Percentiles rank a stretch among this genome's conserved stretches.
These are phyloP conservation scores for Oxyteleia sp. DNA, from an alignment of 2,888 invertebrate genomes.

Conservation along the genomic window DNA sequence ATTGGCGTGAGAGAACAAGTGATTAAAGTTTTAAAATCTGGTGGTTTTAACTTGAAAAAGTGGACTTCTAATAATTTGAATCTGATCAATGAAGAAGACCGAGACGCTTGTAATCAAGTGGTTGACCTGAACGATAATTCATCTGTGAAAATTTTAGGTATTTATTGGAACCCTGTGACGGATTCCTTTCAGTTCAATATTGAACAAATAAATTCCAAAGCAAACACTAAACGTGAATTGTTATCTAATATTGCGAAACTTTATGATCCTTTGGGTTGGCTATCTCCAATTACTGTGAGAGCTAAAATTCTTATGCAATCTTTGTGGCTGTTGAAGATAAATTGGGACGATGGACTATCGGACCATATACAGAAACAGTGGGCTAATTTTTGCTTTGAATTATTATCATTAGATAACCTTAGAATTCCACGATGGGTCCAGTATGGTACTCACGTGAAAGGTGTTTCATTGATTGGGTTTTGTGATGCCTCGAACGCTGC, in stretches of 20 bases:
- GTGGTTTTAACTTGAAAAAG: conserved; percentile 1
- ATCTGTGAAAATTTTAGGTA: background rate
- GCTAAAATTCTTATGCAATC: background rate
- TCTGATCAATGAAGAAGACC: too few species aligned
- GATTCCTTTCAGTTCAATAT: background rate
- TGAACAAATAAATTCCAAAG: background rate
- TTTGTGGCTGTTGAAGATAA: background rate
- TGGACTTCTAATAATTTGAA: background rate
- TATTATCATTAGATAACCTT: background rate
- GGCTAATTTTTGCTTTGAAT: background rate
- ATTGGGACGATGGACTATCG: background rate
- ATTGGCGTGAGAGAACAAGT: background rate
- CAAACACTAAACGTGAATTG: background rate
- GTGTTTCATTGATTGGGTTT: background rate
- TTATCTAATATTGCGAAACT: background rate
- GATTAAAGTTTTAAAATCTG: background rate
- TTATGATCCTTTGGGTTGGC: background rate
- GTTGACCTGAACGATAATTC: too few species aligned
- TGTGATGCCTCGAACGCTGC: background rate
- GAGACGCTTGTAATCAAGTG: too few species aligned
- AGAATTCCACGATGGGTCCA: background rate
- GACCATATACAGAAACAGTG: background rate
- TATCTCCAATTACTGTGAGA: background rate
- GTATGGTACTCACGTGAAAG: background rate
- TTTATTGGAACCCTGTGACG: background rate